Conservation (phyloP, 2,888 invertebrate genomes). For the Saturnia japonica region DNA sequence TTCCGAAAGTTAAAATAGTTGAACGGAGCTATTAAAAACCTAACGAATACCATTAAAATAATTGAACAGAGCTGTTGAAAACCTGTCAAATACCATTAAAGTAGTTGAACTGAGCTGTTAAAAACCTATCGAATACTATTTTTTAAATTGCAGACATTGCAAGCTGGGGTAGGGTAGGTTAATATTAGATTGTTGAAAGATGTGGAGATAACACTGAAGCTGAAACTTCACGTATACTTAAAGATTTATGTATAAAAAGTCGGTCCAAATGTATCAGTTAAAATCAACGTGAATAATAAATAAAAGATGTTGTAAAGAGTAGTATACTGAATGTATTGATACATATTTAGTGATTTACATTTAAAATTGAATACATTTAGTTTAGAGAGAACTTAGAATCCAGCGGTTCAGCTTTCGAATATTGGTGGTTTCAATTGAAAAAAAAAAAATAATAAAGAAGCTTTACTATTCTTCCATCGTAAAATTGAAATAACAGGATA, state of each 20-base stretch:
- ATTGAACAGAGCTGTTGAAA: too few relatives aligned
- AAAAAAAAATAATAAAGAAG: conserved; percentile 33
- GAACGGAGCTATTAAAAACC: too few relatives aligned
- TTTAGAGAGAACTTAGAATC: conserved; percentile 65
- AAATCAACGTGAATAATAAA: conserved; percentile 22
- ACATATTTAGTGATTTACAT: conserved; percentile 62
- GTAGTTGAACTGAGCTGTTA: too few relatives aligned
- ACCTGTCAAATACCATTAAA: too few relatives aligned
- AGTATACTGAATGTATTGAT: conserved; percentile 65
- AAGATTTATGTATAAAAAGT: background rate
- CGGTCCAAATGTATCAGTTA: background rate
- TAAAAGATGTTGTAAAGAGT: conserved; percentile 31
- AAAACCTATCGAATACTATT: too few relatives aligned
- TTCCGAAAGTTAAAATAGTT: too few relatives aligned
- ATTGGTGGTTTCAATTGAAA: conserved; percentile 72
- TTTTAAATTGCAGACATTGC: too few relatives aligned
- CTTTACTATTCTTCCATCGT: conserved; percentile 20
- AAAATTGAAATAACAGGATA: background rate
- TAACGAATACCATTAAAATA: too few relatives aligned
- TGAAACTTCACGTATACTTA: background rate
- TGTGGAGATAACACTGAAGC: background rate
- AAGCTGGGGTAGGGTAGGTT: too few relatives aligned
- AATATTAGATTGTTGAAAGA: background rate
- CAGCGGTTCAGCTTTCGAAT: conserved; percentile 80
- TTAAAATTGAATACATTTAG: conserved; percentile 68